phyloP scores from a whole-genome alignment of 2,113 vertebrate species.

The Pelecanoides urinatrix region DNA sequence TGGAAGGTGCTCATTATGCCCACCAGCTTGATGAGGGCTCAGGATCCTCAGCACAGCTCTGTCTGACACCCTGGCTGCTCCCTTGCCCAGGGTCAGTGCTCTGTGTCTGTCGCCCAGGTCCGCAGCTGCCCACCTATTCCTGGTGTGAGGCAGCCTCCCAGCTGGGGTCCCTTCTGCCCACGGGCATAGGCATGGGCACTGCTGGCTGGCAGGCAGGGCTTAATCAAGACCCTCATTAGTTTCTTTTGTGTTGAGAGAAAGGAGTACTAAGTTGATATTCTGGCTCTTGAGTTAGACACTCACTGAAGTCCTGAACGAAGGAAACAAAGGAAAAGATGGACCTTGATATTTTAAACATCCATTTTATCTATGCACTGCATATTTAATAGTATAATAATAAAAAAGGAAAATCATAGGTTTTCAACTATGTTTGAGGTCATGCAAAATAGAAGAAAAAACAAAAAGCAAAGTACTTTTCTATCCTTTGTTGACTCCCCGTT shows the following conservation, averaged over 20 bases:
- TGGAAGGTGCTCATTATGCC: neutral
- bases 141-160: neutral
- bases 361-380: neutral
- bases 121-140: neutral
- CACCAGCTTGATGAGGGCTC: neutral
- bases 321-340: neutral
- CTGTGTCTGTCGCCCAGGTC: neutral
- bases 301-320: neutral
- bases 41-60: neutral
- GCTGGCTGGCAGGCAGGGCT: neutral
- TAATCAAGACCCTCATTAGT: neutral
- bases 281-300: neutral
- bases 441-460: neutral
- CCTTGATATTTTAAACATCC: neutral
- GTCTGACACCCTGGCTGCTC: neutral
- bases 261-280: neutral
- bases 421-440: neutral
- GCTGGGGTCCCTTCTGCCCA: neutral
- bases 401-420: neutral
- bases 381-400: neutral
- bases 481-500: fast-evolving
- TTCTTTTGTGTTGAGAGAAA: neutral
- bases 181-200: too few relatives aligned
- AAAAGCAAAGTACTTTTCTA: neutral
- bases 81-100: neutral